Conservation (phyloP, 2,113 vertebrate species). For the Mola mola region DNA sequence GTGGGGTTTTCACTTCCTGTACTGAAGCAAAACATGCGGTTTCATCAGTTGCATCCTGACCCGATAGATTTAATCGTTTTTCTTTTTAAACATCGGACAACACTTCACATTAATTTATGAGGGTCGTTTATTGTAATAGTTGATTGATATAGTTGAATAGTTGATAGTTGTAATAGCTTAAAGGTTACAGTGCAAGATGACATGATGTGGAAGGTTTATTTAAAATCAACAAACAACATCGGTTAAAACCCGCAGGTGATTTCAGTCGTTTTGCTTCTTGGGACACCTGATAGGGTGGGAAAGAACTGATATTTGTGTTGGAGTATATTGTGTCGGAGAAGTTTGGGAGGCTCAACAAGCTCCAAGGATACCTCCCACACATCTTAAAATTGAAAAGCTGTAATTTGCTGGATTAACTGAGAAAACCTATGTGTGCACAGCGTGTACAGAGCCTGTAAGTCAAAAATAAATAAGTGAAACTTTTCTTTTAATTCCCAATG, state of each 20-base stretch:
- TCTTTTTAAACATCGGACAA: too few species aligned
- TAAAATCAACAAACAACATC: not conserved
- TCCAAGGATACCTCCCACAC: not conserved
- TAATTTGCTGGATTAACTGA: not conserved
- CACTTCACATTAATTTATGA: too few species aligned
- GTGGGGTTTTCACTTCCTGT: too few species aligned
- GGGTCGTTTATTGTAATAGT: too few species aligned
- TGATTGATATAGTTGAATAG: too few species aligned
- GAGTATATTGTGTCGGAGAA: too few species aligned
- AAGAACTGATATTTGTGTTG: not conserved
- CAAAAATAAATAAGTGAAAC: slow-evolving; percentile 72
- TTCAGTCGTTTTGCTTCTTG: not conserved
- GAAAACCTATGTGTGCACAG: not conserved
- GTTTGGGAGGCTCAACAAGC: not conserved
- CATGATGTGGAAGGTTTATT: not conserved
- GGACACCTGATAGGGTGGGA: not conserved
- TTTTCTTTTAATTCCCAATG: not conserved
- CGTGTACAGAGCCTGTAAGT: slow-evolving; percentile 24
- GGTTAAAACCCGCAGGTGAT: not conserved
- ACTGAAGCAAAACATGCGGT: too few species aligned
- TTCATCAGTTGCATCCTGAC: too few species aligned
- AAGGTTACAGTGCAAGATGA: slow-evolving; percentile 15
- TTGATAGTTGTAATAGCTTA: too few species aligned
- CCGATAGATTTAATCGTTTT: too few species aligned
- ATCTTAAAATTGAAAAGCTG: not conserved